Evolutionary conservation across 1,140 invertebrate species (phyloP), one percentile per base, ranked within the genome.

Genomic region (Drosophila arizonae): DNA sequence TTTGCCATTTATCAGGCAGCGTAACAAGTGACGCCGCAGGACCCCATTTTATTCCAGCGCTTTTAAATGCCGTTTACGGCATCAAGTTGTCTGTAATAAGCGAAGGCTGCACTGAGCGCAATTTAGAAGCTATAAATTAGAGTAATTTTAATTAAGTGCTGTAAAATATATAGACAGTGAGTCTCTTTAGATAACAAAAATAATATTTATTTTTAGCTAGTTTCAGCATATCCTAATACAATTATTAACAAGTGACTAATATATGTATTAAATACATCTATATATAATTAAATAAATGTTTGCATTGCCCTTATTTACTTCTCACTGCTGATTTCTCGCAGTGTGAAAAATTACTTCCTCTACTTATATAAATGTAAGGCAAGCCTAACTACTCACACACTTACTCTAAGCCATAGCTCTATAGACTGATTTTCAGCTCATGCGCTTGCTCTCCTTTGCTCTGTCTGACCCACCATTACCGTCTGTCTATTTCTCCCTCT

Each of bases 11-110:
- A 88, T 86, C 84, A 75, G 70, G 79, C 84, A 51, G 66, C 73
- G 73, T 84, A 88, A 88, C 76, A 88, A 87, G 76, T 79, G 58
- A 68, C 76, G 76, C 82, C 84, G 41, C 82, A 87, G 79, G 79
- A 52, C 46, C 52, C 65, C 48, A 58, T 54, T 79, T 81, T 79
- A 79, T 81, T 87, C 76, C 76, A 79, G 50, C 76, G 76, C 72
- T 86, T 72, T 79, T 73, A 62, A 76, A 69, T 76, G 68, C 58
- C 51, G 69, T 63, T 78, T 72, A 86, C 69, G 66, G 70, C 60
- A 50, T 68, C 46, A 62, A 63, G 8, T 48, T 55, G 30, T 51
- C 17, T 69, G 76, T 66, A 58, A 46, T 75, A 64, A 21, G 62
- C 64, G 65, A 68, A 51, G 46, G 17, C 15, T 69, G 30, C 79